Base-by-base conservation (phyloP, 2,797 vertebrate genomes). In the Morus bassanus region DNA sequence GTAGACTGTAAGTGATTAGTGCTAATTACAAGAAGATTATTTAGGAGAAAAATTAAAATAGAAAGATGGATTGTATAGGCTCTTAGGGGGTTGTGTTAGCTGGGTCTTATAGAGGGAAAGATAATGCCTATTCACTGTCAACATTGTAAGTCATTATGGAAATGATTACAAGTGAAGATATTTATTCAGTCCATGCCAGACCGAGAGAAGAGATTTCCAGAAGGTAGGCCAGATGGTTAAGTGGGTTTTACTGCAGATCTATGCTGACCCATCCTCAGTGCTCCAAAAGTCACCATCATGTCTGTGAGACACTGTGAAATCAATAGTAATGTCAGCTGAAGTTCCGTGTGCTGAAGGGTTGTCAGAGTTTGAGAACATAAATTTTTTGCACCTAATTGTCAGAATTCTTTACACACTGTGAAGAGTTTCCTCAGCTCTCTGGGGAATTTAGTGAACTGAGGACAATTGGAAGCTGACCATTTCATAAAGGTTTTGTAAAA, bases 181-280 rank as follows among this genome's bases (percentile, higher is more conserved):
- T 96, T 93, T 94, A 85, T 90, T 93, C 57, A 90, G 50, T 51
- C 72, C 37, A 69, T 87, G 72, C 31, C 82, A 93, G 78, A 80
- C 43, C 1, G 3, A 84, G 24, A 35, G 67, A 95, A 78, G 68
- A 96, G 46, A 84, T 89, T 94, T 97, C 93, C 93, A 97, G 96
- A 97, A 96, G 87, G 87, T 24, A 96, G 45, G 74, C 79, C 93
- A 96, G 96, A 93, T 97, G 95, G 90, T 80, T 85, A 94, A 95
- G 76, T 88, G 39, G 41, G 35, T 95, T 95, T 95, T 86, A 75
- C 53, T 86, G 60, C 46, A 85, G 37, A 84, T 70, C 54, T 85
- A 5, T 77, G 84, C 60, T 96, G 93, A 93, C 84, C 95, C 69
- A 69, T 83, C 67, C 41, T 33, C 78, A 80, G 45, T 77, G 64